These are phyloP conservation scores for Amyelois transitella DNA, from an alignment of 1,140 invertebrate species.

Conservation along the genomic window DNA sequence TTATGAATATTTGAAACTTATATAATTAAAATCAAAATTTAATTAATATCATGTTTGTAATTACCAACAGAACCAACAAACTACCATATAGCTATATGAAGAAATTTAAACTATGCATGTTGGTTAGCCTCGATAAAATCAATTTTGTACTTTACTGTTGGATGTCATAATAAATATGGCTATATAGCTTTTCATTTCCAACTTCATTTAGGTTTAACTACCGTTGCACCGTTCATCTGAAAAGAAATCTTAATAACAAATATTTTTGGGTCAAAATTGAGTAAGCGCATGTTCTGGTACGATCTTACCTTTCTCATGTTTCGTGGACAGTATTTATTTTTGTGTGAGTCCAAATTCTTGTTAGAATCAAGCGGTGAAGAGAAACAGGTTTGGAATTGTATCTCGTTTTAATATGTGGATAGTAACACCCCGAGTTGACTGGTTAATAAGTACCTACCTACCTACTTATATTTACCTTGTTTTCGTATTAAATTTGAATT, in stretches of 20 bases:
- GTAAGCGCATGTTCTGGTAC: constrained; percentile 32
- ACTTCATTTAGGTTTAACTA: constrained; percentile 42
- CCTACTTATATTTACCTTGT: not conserved
- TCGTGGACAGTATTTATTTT: constrained; percentile 72
- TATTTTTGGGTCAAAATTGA: constrained; percentile 39
- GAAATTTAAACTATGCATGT: constrained; percentile 50
- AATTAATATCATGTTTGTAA: constrained; percentile 37
- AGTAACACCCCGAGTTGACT: constrained; percentile 55
- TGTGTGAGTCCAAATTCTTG: constrained; percentile 68
- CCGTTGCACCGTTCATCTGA: constrained; percentile 27
- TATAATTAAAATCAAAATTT: constrained; percentile 27
- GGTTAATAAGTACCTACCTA: constrained; percentile 28
- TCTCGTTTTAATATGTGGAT: constrained; percentile 65
- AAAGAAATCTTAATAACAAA: constrained; percentile 45
- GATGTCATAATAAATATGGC: constrained; percentile 69
- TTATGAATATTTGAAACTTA: not conserved
- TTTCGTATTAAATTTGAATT: not conserved
- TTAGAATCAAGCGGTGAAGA: constrained; percentile 60
- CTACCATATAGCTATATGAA: constrained; percentile 22
- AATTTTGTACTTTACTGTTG: constrained; percentile 69
- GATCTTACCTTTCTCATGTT: constrained; percentile 61
- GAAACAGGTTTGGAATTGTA: constrained; percentile 62
- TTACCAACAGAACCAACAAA: constrained; percentile 23
- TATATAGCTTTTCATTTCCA: constrained; percentile 56
- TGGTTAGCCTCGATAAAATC: constrained; percentile 55